These are phyloP conservation scores for Drosophila mojavensis DNA, from an alignment of 1,140 invertebrate genomes.

Conservation along the genomic window DNA sequence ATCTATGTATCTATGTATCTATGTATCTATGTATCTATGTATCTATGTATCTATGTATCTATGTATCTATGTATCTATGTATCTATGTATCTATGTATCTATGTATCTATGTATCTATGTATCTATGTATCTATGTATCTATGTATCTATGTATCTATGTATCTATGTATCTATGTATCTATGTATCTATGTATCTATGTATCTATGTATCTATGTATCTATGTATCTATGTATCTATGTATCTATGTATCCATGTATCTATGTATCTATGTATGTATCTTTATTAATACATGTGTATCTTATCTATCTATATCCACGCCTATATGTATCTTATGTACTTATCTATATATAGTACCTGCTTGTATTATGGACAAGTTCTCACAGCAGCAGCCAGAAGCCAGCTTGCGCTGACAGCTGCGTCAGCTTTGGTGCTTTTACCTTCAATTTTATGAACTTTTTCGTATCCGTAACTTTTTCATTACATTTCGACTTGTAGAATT, in stretches of 20 bases:
- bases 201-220: neutral
- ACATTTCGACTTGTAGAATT: slow-evolving; percentile 77
- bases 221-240: neutral
- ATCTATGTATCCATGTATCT: neutral
- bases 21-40: slow-evolving; percentile 1
- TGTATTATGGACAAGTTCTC: slow-evolving; percentile 30
- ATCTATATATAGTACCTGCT: slow-evolving; percentile 2
- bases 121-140: neutral
- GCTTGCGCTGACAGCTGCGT: slow-evolving; percentile 57
- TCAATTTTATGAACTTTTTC: slow-evolving; percentile 78
- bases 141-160: neutral
- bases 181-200: neutral
- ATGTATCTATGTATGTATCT: neutral
- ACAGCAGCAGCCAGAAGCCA: slow-evolving; percentile 1
- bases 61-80: neutral
- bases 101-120: neutral
- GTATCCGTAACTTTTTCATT: slow-evolving; percentile 77
- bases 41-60: slow-evolving; percentile 3
- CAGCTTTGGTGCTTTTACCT: slow-evolving; percentile 72
- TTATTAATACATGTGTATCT: neutral
- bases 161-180: neutral
- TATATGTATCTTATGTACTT: neutral
- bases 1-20: slow-evolving; percentile 2
- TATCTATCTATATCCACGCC: neutral
- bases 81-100: neutral